A percentile compares a stretch with the other conserved stretches of the same genome.
Evolutionary conservation across 2,797 vertebrate species (phyloP).

Genomic region (Calcarius lapponicus): DNA sequence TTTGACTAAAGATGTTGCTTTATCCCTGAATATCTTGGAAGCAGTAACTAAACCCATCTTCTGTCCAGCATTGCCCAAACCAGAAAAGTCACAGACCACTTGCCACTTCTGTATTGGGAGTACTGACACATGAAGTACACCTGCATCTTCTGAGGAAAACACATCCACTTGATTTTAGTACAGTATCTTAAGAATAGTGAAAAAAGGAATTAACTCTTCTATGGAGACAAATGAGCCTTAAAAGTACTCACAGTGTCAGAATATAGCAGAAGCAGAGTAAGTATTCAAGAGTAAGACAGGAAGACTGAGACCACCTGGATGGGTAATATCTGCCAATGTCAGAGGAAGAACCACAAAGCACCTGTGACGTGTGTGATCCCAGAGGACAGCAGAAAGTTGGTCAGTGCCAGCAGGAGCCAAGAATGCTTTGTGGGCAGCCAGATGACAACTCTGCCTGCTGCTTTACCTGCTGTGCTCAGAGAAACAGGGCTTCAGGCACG

Average conservation of each 20-base stretch:
- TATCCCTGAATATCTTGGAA: not conserved
- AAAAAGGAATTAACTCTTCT: not conserved
- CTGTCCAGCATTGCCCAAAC: not conserved
- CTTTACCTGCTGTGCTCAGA: not conserved
- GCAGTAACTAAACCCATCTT: not conserved
- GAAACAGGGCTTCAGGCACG: not conserved
- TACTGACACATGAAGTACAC: not conserved
- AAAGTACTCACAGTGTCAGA: not conserved
- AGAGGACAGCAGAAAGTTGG: not conserved
- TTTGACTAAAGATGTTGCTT: not conserved
- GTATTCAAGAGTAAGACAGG: not conserved
- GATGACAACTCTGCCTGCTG: fast-evolving
- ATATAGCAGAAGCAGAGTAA: not conserved
- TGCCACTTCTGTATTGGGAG: not conserved
- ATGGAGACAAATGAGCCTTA: not conserved
- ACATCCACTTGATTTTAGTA: not conserved
- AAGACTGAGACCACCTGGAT: not conserved
- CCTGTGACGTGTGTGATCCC: not conserved
- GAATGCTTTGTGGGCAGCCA: not conserved
- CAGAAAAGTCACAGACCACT: not conserved
- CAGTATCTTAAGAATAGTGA: not conserved
- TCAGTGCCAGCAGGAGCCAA: not conserved
- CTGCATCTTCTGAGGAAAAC: not conserved
- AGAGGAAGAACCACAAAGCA: not conserved
- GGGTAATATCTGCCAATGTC: not conserved